phyloP scores from a whole-genome alignment of 64 coral and sea anemone genomes.

The Montipora cactus region DNA sequence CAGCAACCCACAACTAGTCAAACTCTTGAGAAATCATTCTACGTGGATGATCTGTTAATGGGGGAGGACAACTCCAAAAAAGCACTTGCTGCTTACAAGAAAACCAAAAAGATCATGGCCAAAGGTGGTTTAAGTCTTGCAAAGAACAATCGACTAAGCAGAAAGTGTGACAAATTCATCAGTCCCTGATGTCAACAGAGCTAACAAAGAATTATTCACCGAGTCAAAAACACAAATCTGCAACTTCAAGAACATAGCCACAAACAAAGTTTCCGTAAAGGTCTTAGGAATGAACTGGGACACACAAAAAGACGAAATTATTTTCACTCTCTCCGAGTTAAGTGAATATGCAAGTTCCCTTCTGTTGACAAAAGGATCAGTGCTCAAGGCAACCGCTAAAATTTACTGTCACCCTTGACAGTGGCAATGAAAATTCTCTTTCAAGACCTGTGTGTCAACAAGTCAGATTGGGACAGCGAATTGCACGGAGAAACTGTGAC shows the following conservation, averaged over 20 bases:
- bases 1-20: too few relatives aligned
- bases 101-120: conserved; percentile 40
- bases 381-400: not conserved
- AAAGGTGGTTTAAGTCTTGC: conserved; percentile 79
- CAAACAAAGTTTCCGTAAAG: not conserved
- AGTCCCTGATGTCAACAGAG: too few relatives aligned
- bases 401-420: conserved; percentile 8
- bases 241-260: not conserved
- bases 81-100: conserved; percentile 41
- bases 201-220: not conserved
- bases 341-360: conserved; percentile 1
- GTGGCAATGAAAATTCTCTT: conserved; percentile 8
- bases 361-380: conserved; percentile 1
- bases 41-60: conserved; percentile 66
- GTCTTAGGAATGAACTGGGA: conserved; percentile 7
- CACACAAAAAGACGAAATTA: not conserved
- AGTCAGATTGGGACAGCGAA: not conserved
- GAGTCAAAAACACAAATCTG: not conserved
- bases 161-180: conserved; percentile 10
- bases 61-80: conserved; percentile 17
- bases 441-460: conserved; percentile 28
- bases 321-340: conserved; percentile 24
- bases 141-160: not conserved
- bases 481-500: not conserved
- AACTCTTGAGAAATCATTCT: too few relatives aligned